A percentile compares a stretch with the other conserved stretches of the same genome.
phyloP scores from a whole-genome alignment of 2,888 invertebrate genomes.

The Thecophora atra region DNA sequence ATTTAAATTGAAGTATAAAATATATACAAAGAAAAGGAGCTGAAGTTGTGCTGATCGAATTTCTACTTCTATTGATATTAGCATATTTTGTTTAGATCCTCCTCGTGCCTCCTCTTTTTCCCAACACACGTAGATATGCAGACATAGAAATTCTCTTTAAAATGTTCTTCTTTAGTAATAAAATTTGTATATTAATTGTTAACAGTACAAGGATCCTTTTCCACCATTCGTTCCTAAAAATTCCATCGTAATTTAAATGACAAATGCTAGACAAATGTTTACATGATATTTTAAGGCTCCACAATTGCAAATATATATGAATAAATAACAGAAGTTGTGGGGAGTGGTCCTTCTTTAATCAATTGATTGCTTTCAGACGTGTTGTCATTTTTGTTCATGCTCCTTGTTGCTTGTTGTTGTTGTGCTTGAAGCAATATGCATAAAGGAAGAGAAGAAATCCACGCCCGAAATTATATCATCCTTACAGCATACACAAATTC shows the following conservation, averaged over 20 bases:
- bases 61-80: slow-evolving; percentile 63
- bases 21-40: slow-evolving; percentile 16
- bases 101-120: background rate
- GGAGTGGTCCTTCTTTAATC: too few species aligned
- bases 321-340: too few species aligned
- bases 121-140: background rate
- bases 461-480: too few species aligned
- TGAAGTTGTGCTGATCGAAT: slow-evolving; percentile 53
- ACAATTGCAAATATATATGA: too few species aligned
- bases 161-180: background rate
- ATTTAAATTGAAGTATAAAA: slow-evolving; percentile 35
- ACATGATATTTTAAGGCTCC: too few species aligned
- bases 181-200: slow-evolving; percentile 54
- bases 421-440: too few species aligned
- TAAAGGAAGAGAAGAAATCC: too few species aligned
- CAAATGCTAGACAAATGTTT: too few species aligned
- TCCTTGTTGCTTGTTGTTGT: background rate
- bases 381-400: background rate
- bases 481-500: too few species aligned
- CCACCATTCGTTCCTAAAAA: slow-evolving; percentile 52
- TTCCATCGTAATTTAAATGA: slow-evolving; percentile 20
- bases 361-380: background rate
- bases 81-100: slow-evolving; percentile 58
- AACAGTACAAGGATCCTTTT: too few species aligned
- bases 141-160: background rate